phyloP scores from a whole-genome alignment of 1,140 invertebrate species.

The Heliconius hermathena region DNA sequence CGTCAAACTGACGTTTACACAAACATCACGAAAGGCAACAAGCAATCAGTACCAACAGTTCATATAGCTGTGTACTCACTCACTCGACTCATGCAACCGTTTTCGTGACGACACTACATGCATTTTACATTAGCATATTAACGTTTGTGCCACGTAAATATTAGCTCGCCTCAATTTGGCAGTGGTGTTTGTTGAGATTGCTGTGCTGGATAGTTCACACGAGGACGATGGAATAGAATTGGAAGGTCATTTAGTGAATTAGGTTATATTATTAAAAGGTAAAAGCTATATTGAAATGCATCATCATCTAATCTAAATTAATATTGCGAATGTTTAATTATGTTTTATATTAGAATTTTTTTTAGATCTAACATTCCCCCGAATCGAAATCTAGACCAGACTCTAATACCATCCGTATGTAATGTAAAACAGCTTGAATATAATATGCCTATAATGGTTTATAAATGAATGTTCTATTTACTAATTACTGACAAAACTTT shows the following conservation, averaged over 20 bases:
- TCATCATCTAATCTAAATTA: too few relatives aligned
- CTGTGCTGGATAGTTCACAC: not conserved
- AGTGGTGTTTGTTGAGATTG: not conserved
- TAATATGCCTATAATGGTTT: too few relatives aligned
- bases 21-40: not conserved
- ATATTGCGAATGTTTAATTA: too few relatives aligned
- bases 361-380: too few relatives aligned
- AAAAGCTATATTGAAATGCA: too few relatives aligned
- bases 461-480: too few relatives aligned
- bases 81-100: not conserved
- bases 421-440: too few relatives aligned
- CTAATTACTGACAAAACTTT: too few relatives aligned
- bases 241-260: not conserved
- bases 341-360: too few relatives aligned
- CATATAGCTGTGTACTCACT: not conserved
- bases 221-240: not conserved
- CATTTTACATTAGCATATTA: constrained; percentile 13
- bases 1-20: not conserved
- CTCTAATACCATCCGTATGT: too few relatives aligned
- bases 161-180: not conserved
- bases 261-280: not conserved
- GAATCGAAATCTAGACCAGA: too few relatives aligned
- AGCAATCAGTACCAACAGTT: not conserved
- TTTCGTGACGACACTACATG: not conserved
- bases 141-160: not conserved